Base-by-base conservation (phyloP, 1,140 invertebrate species). In the Oscheius sp. region DNA sequence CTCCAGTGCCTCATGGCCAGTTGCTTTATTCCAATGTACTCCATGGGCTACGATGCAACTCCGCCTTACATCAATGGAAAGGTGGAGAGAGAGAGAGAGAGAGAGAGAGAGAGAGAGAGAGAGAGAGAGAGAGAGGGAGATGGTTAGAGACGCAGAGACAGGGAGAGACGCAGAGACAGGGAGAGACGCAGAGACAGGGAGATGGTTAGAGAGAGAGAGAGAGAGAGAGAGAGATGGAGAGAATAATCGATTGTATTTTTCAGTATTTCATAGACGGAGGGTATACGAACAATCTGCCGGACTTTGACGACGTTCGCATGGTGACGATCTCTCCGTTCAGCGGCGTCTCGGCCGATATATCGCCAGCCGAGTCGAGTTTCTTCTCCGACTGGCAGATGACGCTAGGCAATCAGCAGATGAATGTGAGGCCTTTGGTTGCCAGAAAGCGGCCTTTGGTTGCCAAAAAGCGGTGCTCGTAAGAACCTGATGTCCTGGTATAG, bases 231-330 rank as follows among this genome's bases (percentile, higher is more conserved):
- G n/a, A n/a, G n/a, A n/a, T n/a, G n/a, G n/a, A n/a, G n/a, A n/a
- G n/a, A n/a, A n/a, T n/a, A n/a, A n/a, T n/a, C n/a, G n/a, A n/a
- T n/a, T n/a, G n/a, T n/a, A n/a, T 29, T 73, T 80, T 80, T 79
- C 70, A 87, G 85, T 71, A 75, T 31, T 87, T 82, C 73, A 85
- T 84, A 45, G 86, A 87, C 74, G 86, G 86, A 3, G 86, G 85
- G 3, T 79, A 85, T 59, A 82, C 85, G 1, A 82, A 86, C 77
- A 87, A 87, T 73, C 70, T 87, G 68, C 78, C 84, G 0, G 42
- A 72, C n/a, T 86, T 86, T 67, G 46, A 74, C 0, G 81, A 85
- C n/a, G 81, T 85, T 7, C 63, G 74, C 0, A 87, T 86, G 1
- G 80, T 87, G 3, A 82, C 79, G 15, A 79, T 87, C 20, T 71